Evolutionary conservation across 2,888 invertebrate genomes (phyloP), one percentile per base, ranked within the genome.

Genomic region (Clitarchus hookeri): DNA sequence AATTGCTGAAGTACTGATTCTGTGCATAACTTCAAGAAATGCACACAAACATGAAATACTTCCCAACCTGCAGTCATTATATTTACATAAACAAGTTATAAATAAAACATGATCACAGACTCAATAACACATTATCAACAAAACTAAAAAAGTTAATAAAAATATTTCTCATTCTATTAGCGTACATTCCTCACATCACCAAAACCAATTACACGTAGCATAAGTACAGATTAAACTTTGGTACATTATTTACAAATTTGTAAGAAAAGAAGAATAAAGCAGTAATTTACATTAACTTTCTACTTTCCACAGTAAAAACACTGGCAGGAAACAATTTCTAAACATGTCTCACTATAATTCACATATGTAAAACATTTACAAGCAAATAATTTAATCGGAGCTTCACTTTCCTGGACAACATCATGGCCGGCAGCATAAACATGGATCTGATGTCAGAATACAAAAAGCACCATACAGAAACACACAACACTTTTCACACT

Each of bases 41-140:
- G 48, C 65, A 65, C 65, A 65, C 65, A 65, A 23, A 65, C 65
- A 65, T 65, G 11, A 13, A 9, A 65, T 65, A 65, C 65, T 65
- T 65, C 65, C 65, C 16, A 65, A 65, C 65, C 16, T 23, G 65
- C 16, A 65, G 23, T 12, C 48, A 65, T 65, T 16, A 65, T 65
- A 65, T 65, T 65, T 65, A 65, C 65, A 65, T 65, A 65, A 65
- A 65, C 65, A 65, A 65, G 65, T 65, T 65, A 65, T 23, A 65
- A 65, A 65, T 65, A 65, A 65, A 65, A 65, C 65, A 65, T 65
- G 65, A 65, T 65, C 65, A 65, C 65, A 65, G 65, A 65, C 65
- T 65, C 65, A 65, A 65, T 65, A 65, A 65, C 65, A 65, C 65
- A 65, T n/a, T n/a, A n/a, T 65, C 65, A 65, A 65, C 65, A 65